phyloP scores from a whole-genome alignment of 2,888 invertebrate genomes.

The Camponotus fellah region DNA sequence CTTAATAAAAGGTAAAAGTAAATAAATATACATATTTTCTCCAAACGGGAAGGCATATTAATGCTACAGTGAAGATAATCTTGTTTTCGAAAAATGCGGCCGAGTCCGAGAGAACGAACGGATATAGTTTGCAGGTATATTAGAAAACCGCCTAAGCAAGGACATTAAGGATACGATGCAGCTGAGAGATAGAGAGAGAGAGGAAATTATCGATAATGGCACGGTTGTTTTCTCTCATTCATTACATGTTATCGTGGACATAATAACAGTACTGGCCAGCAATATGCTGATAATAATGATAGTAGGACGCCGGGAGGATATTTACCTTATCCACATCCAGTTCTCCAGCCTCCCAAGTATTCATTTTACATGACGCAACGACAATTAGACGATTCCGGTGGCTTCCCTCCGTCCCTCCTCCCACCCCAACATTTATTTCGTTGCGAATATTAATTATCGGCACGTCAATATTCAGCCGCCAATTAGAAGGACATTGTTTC shows the following conservation, averaged over 20 bases:
- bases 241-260: constrained; percentile 74
- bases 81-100: constrained; percentile 59
- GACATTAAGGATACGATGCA: constrained; percentile 74
- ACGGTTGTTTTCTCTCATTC: constrained; percentile 77
- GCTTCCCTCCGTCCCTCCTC: not conserved
- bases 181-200: constrained; percentile 56
- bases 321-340: constrained; percentile 70
- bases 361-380: constrained; percentile 63
- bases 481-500: constrained; percentile 46
- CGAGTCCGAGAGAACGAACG: constrained; percentile 11
- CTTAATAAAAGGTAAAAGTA: too few species aligned
- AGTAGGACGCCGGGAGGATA: constrained; percentile 63
- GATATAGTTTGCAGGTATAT: constrained; percentile 61
- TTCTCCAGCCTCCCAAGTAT: constrained; percentile 55
- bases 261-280: constrained; percentile 71
- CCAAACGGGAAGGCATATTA: constrained; percentile 6
- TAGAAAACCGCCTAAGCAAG: constrained; percentile 75
- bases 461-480: constrained; percentile 35
- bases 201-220: constrained; percentile 76
- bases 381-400: constrained; percentile 68
- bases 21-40: not conserved
- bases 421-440: constrained; percentile 40
- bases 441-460: constrained; percentile 67
- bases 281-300: constrained; percentile 64
- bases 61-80: constrained; percentile 56